Conservation (phyloP, 2,888 invertebrate genomes). For the Agonopterix arenella region DNA sequence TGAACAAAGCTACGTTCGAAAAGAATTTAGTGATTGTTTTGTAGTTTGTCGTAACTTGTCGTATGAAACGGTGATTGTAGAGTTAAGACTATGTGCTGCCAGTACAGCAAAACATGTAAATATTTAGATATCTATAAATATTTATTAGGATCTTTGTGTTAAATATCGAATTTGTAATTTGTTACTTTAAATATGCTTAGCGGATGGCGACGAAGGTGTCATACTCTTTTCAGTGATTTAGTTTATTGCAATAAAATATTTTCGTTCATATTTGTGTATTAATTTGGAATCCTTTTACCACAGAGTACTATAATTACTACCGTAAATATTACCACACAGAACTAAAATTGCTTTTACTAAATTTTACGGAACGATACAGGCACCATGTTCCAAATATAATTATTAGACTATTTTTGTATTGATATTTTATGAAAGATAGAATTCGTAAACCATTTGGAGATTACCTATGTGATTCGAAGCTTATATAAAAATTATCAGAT, state of each 20-base stretch:
- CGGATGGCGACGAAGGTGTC: conserved; percentile 46
- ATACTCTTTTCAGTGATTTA: conserved; percentile 66
- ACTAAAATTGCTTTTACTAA: no score
- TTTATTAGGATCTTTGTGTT: conserved; percentile 47
- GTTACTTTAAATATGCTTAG: conserved; percentile 53
- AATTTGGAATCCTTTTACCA: conserved; percentile 19
- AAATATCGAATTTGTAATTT: conserved; percentile 40
- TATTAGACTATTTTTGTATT: no score
- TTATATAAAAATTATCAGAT: no score
- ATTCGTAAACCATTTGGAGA: no score
- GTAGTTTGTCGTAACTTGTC: conserved; percentile 8
- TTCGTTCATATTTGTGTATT: conserved; percentile 43
- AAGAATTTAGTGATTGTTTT: conserved; percentile 1
- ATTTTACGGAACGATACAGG: background rate
- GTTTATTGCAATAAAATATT: conserved; percentile 66
- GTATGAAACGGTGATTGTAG: conserved; percentile 53
- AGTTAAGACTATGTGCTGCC: conserved; percentile 50
- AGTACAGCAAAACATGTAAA: conserved; percentile 58
- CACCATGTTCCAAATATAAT: background rate
- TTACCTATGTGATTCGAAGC: no score
- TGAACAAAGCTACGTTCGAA: conserved; percentile 2
- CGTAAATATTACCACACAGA: no score
- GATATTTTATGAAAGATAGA: no score
- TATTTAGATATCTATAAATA: conserved; percentile 39
- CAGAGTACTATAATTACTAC: no score